Evolutionary conservation across 2,113 vertebrate species (phyloP), one percentile per base, ranked within the genome.

Genomic region (Lamprotornis superbus): DNA sequence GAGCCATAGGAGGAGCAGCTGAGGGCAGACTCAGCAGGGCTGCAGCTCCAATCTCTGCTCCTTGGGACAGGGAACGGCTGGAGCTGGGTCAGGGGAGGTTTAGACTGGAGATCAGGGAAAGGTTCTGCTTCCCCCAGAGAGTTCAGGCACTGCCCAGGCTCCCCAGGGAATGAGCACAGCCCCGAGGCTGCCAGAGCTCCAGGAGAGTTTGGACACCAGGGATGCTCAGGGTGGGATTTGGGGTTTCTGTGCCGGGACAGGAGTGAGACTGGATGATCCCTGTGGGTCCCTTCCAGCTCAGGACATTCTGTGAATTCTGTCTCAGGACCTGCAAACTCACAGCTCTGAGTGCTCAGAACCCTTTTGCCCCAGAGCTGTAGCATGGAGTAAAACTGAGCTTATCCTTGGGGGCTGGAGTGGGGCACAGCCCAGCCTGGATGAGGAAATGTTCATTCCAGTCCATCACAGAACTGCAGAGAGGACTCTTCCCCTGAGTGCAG

Each of bases 231-330:
- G 12, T 46, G 74, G 64, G 39, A 0, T 11, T 2, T 33, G 73
- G 27, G 52, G 50, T 0, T 46, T 53, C 74, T 39, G 56, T 1
- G n/a, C 47, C 69, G 55, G n/a, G 23, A 0, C 55, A 39, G 47
- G n/a, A 0, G 5, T 0, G 1, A n/a, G 1, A 0, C 33, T 69
- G 27, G 14, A 1, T 46, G 39, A 21, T 9, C 64, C 47, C 0
- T 0, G 1, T 20, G 12, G n/a, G 24, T 24, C 47, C 7, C 23
- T n/a, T 2, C 22, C 40, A 33, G 23, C n/a, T n/a, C 47, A 63
- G 47, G 23, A 78, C 0, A 2, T n/a, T 47, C 84, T 21, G 40
- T 24, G 30, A 16, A n/a, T 40, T 55, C 15, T 30, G 15, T 9
- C 27, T 31, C 25, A 25, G 69, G 16, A 49, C 2, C 7, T 9